These are phyloP conservation scores for Temnothorax curvispinosus DNA, from an alignment of 1,140 invertebrate genomes.

Conservation along the genomic window DNA sequence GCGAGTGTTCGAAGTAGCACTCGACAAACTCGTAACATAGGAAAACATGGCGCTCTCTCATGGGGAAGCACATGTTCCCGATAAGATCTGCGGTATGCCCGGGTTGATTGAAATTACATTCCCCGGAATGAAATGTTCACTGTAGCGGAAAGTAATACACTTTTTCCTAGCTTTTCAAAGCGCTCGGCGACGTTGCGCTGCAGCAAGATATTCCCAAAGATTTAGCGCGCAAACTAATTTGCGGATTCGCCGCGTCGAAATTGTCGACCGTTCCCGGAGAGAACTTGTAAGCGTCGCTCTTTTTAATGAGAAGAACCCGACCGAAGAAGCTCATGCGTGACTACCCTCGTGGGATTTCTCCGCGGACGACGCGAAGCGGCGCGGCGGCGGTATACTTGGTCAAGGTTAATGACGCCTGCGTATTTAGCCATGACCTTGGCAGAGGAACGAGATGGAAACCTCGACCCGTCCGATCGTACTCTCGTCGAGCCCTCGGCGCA, in stretches of 20 bases:
- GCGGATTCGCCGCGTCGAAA: background rate
- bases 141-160: conserved; percentile 23
- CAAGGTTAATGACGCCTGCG: conserved; percentile 37
- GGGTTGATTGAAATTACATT: conserved; percentile 43
- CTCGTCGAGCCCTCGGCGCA: background rate
- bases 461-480: conserved; percentile 10
- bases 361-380: background rate
- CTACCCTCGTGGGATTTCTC: conserved; percentile 24
- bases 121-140: conserved; percentile 30
- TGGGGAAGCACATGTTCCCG: background rate
- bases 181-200: background rate
- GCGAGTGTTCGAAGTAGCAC: conserved; percentile 1
- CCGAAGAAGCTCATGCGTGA: conserved; percentile 4
- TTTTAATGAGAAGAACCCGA: background rate
- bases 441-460: conserved; percentile 29
- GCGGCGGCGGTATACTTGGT: background rate
- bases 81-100: conserved; percentile 52
- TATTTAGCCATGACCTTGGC: conserved; percentile 29
- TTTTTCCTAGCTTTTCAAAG: conserved; percentile 30
- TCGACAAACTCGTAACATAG: conserved; percentile 34
- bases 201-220: background rate
- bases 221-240: background rate
- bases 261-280: background rate
- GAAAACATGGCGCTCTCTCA: conserved; percentile 26
- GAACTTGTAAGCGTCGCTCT: background rate